These are phyloP conservation scores for Eustalomyia histrio DNA, from an alignment of 2,888 invertebrate genomes.

Conservation along the genomic window DNA sequence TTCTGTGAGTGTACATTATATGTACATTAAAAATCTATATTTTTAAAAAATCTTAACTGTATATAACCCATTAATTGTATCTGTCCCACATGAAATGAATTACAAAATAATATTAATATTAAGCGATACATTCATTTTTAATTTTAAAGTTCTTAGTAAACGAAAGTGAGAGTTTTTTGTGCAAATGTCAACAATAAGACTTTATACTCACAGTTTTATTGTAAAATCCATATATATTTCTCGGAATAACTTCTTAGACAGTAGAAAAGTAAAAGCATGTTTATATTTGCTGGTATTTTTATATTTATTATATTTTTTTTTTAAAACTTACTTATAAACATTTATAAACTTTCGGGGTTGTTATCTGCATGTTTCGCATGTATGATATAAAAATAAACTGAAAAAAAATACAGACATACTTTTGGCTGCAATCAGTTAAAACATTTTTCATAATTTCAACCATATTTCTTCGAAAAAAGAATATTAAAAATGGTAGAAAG, in stretches of 20 bases:
- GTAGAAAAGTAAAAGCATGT: conserved; percentile 59
- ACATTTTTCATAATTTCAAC: conserved; percentile 62
- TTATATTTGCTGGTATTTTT: conserved; percentile 27
- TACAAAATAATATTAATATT: too few species aligned
- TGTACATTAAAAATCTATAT: too few species aligned
- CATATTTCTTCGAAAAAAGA: conserved; percentile 46
- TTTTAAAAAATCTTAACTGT: too few species aligned
- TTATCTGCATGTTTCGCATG: conserved; percentile 47
- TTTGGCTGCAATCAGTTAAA: conserved; percentile 60
- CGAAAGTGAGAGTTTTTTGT: too few species aligned
- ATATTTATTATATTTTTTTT: conserved; percentile 20
- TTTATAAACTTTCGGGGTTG: conserved; percentile 62
- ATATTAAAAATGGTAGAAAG: background rate
- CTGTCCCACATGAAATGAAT: too few species aligned
- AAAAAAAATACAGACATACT: conserved; percentile 13
- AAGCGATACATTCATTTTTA: too few species aligned
- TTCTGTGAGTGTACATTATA: too few species aligned
- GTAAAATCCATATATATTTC: background rate
- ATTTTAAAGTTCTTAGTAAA: too few species aligned
- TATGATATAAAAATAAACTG: conserved; percentile 3
- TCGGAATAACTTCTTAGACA: background rate
- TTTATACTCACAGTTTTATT: background rate
- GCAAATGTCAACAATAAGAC: too few species aligned
- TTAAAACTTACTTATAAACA: conserved; percentile 24
- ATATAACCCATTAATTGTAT: too few species aligned